phyloP scores from a whole-genome alignment of 2,888 invertebrate species.

The Slavum lentiscoides region DNA sequence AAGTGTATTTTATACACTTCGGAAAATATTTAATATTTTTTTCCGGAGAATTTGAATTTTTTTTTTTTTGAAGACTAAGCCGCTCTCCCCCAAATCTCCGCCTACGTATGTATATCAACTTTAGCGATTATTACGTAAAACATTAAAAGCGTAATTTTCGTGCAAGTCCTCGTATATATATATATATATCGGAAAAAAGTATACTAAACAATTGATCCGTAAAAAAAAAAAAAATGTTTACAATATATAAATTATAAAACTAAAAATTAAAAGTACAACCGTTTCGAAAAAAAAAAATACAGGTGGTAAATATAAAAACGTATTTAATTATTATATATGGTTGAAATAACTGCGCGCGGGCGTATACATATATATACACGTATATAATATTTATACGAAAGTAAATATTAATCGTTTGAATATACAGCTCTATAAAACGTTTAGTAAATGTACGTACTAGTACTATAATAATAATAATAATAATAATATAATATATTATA shows the following conservation, averaged over 20 bases:
- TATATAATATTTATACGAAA: neutral
- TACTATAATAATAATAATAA: too few species aligned
- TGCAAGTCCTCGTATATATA: neutral
- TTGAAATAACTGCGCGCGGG: constrained; percentile 1
- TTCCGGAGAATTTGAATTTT: too few species aligned
- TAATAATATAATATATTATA: too few species aligned
- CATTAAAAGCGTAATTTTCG: neutral
- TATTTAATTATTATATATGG: constrained; percentile 5
- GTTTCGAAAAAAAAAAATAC: constrained; percentile 15
- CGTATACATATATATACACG: too few species aligned
- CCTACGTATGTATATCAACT: too few species aligned
- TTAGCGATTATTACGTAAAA: too few species aligned
- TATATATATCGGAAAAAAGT: too few species aligned
- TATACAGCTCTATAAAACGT: constrained; percentile 10
- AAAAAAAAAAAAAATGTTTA: neutral
- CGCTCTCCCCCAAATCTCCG: too few species aligned
- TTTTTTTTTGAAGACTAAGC: too few species aligned
- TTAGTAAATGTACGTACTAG: neutral
- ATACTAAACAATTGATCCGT: too few species aligned
- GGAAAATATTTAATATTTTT: too few species aligned
- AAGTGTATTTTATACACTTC: too few species aligned
- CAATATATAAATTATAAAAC: constrained; percentile 21
- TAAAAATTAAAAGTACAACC: constrained; percentile 10
- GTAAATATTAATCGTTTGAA: constrained; percentile 42
- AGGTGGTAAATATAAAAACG: constrained; percentile 25